Conservation (phyloP, 1,140 invertebrate genomes). For the Euschistus heros region DNA sequence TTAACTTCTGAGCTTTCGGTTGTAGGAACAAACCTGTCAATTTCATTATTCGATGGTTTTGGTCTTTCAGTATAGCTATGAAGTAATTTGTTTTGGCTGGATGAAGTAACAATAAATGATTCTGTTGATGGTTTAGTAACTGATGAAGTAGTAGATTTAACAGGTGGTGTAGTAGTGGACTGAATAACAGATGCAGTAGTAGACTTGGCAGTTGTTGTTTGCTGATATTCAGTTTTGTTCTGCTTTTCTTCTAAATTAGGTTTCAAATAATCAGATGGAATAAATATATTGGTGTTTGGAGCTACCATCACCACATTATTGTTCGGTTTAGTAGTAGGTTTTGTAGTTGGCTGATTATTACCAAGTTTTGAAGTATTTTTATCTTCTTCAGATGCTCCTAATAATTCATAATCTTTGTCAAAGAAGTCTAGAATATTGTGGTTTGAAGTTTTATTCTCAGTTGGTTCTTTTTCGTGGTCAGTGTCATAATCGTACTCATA, state of each 20-base stretch:
- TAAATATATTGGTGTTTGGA: conserved; percentile 2
- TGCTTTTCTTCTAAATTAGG: conserved; percentile 6
- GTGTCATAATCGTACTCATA: conserved; percentile 10
- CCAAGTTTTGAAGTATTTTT: conserved; percentile 5
- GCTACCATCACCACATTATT: conserved; percentile 6
- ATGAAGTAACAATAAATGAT: background rate
- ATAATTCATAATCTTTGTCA: conserved; percentile 11
- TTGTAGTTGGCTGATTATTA: conserved; percentile 5
- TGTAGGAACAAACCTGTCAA: too few species aligned
- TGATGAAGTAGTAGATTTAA: background rate
- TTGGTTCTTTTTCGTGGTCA: background rate
- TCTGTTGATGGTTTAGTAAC: background rate
- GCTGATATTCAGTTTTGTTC: background rate
- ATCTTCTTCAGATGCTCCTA: conserved; percentile 10
- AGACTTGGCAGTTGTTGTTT: background rate
- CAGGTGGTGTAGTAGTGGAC: background rate
- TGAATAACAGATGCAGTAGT: background rate
- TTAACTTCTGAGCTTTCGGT: too few species aligned
- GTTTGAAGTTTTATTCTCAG: conserved; percentile 6
- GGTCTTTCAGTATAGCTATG: too few species aligned
- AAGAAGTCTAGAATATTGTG: conserved; percentile 6
- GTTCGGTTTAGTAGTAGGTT: background rate
- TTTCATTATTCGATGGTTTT: too few species aligned
- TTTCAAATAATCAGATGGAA: conserved; percentile 9
- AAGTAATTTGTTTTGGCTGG: too few species aligned